These are phyloP conservation scores for Drosophila subquinaria DNA, from an alignment of 2,888 invertebrate species.

Conservation along the genomic window DNA sequence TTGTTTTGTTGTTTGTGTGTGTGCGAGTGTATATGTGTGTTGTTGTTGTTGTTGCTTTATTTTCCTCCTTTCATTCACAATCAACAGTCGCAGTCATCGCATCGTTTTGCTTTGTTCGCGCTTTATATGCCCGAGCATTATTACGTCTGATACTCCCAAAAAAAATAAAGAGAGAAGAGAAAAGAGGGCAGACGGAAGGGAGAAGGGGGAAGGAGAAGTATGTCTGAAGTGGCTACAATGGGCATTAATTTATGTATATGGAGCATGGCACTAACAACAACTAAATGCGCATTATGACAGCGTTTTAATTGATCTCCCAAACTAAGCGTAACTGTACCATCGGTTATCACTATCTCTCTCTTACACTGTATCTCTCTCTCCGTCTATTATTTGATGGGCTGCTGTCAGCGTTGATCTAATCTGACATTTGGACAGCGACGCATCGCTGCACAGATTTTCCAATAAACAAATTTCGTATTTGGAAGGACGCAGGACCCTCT, in stretches of 20 bases:
- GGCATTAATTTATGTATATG: constrained; percentile 66
- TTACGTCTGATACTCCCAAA: constrained; percentile 66
- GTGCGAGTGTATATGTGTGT: constrained; percentile 4
- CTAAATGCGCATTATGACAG: constrained; percentile 75
- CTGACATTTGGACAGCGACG: constrained; percentile 77
- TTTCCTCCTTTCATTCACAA: constrained; percentile 34
- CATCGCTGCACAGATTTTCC: constrained; percentile 76
- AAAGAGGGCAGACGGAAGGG: constrained; percentile 32
- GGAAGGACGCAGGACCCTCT: constrained; percentile 40
- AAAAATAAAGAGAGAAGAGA: constrained; percentile 24
- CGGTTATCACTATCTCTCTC: constrained; percentile 1
- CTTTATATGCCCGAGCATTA: constrained; percentile 56
- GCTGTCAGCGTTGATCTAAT: constrained; percentile 73
- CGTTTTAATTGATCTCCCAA: constrained; percentile 67
- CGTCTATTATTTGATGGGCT: constrained; percentile 26
- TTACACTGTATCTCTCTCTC: constrained; percentile 11
- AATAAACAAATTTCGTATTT: constrained; percentile 72
- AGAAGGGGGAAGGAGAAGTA: constrained; percentile 12
- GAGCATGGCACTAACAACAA: constrained; percentile 58
- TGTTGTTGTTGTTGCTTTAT: constrained; percentile 25
- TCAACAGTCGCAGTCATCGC: constrained; percentile 62
- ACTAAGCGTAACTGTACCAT: constrained; percentile 58
- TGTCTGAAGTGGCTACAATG: constrained; percentile 58
- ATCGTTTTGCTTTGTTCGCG: constrained; percentile 64
- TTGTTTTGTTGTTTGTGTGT: constrained; percentile 52